Conservation (phyloP, 2,888 invertebrate species). For the Epirrhoe alternata region DNA sequence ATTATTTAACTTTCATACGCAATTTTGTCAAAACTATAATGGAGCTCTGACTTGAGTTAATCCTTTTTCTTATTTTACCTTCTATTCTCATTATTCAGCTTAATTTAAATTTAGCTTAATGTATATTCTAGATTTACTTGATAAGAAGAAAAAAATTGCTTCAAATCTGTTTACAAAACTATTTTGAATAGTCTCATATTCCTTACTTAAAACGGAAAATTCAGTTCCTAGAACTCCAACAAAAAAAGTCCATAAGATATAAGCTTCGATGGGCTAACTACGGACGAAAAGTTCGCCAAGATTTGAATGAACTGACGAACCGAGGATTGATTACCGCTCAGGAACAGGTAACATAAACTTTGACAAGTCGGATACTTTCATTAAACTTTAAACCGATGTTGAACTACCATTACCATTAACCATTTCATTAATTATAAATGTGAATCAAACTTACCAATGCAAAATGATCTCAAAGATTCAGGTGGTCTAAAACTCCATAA, state of each 20-base stretch:
- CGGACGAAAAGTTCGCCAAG: constrained; percentile 55
- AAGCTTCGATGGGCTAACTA: constrained; percentile 51
- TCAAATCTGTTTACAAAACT: not conserved
- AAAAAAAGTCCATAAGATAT: constrained; percentile 36
- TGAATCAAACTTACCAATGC: constrained; percentile 59
- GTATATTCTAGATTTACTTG: not conserved
- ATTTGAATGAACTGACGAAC: constrained; percentile 39
- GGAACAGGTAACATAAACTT: constrained; percentile 49
- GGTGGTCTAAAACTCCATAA: constrained; percentile 66
- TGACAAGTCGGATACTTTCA: constrained; percentile 28
- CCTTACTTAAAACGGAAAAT: not conserved
- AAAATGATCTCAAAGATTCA: constrained; percentile 56
- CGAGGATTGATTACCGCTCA: constrained; percentile 51
- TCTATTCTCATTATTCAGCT: not conserved
- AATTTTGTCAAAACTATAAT: not conserved
- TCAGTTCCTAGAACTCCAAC: constrained; percentile 42
- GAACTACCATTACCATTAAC: not conserved
- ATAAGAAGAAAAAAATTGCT: not conserved
- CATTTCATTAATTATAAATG: not conserved
- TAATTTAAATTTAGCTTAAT: not conserved
- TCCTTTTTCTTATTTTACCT: not conserved
- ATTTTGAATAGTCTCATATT: not conserved
- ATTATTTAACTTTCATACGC: not conserved
- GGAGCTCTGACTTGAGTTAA: not conserved
- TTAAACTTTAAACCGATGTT: not conserved